phyloP scores from a whole-genome alignment of 2,113 vertebrate species.

The Scophthalmus maximus region DNA sequence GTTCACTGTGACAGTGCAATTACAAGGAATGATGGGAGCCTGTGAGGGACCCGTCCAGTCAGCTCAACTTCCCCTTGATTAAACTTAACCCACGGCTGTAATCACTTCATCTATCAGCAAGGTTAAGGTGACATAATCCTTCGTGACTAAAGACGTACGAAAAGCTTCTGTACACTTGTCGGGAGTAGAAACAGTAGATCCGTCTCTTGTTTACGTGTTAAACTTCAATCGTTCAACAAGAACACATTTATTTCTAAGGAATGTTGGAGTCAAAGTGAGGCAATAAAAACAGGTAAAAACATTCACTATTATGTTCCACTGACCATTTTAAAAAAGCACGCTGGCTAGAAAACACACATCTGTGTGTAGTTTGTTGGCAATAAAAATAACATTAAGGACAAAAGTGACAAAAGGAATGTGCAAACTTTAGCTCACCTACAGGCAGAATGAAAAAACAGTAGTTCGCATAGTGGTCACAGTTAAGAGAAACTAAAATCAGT shows the following conservation, averaged over 20 bases:
- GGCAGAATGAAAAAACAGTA: background rate
- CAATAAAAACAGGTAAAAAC: constrained; percentile 39
- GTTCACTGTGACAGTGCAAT: constrained; percentile 36
- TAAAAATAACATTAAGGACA: background rate
- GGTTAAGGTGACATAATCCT: too few species aligned
- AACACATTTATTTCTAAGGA: constrained; percentile 46
- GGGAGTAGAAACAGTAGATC: too few species aligned
- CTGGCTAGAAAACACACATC: background rate
- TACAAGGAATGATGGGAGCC: constrained; percentile 26
- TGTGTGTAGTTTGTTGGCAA: background rate
- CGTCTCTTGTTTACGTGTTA: too few species aligned
- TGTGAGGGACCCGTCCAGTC: constrained; percentile 18
- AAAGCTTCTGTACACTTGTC: background rate
- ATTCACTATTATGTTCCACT: background rate
- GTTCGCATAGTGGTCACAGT: too few species aligned
- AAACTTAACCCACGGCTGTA: too few species aligned
- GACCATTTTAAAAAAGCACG: background rate
- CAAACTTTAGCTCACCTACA: background rate
- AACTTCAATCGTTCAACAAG: background rate
- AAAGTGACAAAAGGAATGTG: constrained; percentile 20
- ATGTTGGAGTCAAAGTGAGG: constrained; percentile 29
- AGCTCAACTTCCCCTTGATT: background rate
- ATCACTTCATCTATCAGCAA: too few species aligned
- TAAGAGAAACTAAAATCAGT: constrained; percentile 9
- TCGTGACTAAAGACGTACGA: too few species aligned